Conservation (phyloP, 2,113 vertebrate genomes). For the Dermatemys mawii region DNA sequence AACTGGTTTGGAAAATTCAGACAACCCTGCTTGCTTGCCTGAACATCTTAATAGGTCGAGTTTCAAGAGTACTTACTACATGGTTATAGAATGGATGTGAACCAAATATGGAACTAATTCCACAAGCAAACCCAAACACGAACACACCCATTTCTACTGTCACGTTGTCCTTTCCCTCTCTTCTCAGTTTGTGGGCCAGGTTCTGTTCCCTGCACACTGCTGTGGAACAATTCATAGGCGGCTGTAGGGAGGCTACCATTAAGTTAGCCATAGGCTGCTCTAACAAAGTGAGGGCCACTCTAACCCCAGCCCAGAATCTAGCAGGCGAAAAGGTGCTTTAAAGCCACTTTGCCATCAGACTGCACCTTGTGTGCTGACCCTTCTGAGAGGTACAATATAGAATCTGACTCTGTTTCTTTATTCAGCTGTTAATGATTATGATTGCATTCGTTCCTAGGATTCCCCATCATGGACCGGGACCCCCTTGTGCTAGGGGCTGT, state of each 20-base stretch:
- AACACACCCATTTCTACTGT: background rate
- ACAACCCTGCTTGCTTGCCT: background rate
- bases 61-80: background rate
- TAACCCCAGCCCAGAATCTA: background rate
- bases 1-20: background rate
- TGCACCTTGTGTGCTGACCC: background rate
- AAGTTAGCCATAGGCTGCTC: background rate
- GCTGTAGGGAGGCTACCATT: background rate
- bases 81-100: background rate
- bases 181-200: background rate
- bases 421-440: background rate
- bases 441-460: background rate
- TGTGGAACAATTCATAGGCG: background rate
- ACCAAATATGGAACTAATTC: background rate
- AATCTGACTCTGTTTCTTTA: slow-evolving; percentile 2
- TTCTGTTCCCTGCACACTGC: too few relatives aligned
- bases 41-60: background rate
- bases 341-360: background rate
- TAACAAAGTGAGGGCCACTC: background rate
- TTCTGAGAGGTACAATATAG: background rate
- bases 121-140: background rate
- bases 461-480: background rate
- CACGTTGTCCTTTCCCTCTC: background rate
- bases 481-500: background rate
- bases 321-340: background rate